These are phyloP conservation scores for Atta colombica DNA, from an alignment of 1,140 invertebrate species.

Conservation along the genomic window DNA sequence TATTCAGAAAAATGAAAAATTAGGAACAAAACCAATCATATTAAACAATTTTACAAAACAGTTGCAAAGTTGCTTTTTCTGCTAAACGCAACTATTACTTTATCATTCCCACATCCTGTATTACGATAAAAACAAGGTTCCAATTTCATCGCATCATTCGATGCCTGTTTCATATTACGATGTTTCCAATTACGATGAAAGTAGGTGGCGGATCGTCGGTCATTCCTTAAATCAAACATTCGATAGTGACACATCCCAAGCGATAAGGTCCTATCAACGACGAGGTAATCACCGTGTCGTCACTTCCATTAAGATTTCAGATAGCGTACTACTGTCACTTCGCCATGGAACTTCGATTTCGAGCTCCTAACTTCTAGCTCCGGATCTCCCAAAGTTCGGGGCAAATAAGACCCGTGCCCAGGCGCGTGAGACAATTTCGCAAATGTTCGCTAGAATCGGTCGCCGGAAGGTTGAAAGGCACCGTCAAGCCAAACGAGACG, in stretches of 20 bases:
- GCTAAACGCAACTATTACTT: no score
- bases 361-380: constrained; percentile 20
- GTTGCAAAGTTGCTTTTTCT: no score
- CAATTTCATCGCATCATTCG: constrained; percentile 4
- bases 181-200: constrained; percentile 30
- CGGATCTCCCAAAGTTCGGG: constrained; percentile 65
- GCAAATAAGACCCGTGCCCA: constrained; percentile 66
- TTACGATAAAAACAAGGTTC: background rate
- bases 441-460: constrained; percentile 40
- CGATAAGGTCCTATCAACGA: constrained; percentile 28
- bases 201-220: background rate
- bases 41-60: no score
- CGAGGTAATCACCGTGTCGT: constrained; percentile 61
- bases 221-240: constrained; percentile 53
- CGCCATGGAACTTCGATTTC: constrained; percentile 58
- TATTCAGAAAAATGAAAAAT: no score
- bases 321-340: constrained; percentile 60
- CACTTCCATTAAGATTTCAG: constrained; percentile 70
- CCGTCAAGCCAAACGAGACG: constrained; percentile 51
- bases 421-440: constrained; percentile 73
- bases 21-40: no score
- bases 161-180: constrained; percentile 14
- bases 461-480: constrained; percentile 46
- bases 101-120: background rate
- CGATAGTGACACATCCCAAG: constrained; percentile 29